Percentiles rank a stretch among this genome's conserved stretches.
These are phyloP conservation scores for Pelochelys cantorii DNA, from an alignment of 2,797 vertebrate genomes.

Conservation along the genomic window DNA sequence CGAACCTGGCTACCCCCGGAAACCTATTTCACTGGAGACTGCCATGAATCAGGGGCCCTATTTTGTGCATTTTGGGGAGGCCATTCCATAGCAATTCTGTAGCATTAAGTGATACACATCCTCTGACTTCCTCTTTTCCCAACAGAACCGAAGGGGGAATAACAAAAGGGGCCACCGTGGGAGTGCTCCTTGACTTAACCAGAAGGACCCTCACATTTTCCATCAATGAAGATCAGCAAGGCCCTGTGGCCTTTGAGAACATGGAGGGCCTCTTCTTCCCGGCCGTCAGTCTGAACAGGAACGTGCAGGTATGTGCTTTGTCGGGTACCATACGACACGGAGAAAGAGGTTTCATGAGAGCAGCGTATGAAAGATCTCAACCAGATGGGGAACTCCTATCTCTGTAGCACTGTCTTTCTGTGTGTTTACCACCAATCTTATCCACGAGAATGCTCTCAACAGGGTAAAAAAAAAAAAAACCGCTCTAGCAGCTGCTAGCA, in stretches of 20 bases:
- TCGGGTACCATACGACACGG: rapidly evolving
- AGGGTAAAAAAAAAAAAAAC: background rate
- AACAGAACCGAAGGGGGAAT: constrained; percentile 95
- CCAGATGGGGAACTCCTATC: background rate
- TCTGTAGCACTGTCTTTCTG: background rate
- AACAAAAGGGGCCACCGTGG: constrained; percentile 92
- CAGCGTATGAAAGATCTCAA: rapidly evolving
- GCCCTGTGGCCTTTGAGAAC: constrained; percentile 94
- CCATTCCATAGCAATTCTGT: background rate
- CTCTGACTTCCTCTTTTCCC: background rate
- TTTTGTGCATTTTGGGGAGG: background rate
- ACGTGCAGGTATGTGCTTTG: constrained; percentile 89
- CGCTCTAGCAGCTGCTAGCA: background rate
- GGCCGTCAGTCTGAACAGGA: constrained; percentile 97
- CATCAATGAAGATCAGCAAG: constrained; percentile 98
- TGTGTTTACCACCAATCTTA: background rate
- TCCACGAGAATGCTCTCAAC: background rate
- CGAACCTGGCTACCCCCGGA: no score
- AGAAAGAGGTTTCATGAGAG: background rate
- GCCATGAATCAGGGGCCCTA: background rate
- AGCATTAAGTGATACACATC: background rate
- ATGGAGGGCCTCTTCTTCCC: constrained; percentile 95
- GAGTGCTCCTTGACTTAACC: constrained; percentile 93
- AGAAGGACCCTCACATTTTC: constrained; percentile 94
- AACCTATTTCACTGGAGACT: background rate